phyloP scores from a whole-genome alignment of 2,113 vertebrate genomes.

The Chamaetylas fuelleborni region DNA sequence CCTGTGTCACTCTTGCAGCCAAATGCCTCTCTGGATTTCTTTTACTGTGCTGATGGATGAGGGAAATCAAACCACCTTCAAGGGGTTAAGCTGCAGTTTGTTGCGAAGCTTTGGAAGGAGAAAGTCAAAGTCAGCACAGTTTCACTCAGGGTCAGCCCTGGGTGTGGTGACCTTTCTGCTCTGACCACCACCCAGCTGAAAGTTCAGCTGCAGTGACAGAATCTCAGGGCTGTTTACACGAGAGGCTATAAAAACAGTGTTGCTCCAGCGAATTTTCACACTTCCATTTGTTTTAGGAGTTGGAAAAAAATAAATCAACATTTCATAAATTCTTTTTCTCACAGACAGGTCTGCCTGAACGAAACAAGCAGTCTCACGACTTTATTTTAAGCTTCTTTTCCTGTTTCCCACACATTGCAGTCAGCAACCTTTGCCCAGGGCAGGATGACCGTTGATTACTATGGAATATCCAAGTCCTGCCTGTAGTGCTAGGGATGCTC shows the following conservation, averaged over 20 bases:
- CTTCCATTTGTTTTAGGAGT: conserved; percentile 56
- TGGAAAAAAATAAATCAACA: neutral
- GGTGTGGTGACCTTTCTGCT: conserved; percentile 9
- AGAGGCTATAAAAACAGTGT: conserved; percentile 1
- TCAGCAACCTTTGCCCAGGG: conserved; percentile 48
- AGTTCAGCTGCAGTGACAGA: neutral
- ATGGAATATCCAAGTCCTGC: neutral
- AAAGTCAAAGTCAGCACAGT: conserved; percentile 16
- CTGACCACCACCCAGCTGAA: neutral
- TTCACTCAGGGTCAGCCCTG: neutral
- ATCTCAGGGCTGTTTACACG: neutral
- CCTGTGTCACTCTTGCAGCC: neutral
- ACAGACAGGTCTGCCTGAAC: neutral
- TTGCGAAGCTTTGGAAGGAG: neutral
- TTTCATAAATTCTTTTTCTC: conserved; percentile 37
- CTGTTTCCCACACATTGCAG: conserved; percentile 57
- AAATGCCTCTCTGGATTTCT: neutral
- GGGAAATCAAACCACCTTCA: neutral
- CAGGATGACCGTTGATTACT: conserved; percentile 36
- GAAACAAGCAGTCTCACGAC: neutral
- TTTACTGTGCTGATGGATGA: neutral
- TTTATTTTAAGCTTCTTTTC: conserved; percentile 46
- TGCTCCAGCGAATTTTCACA: conserved; percentile 1
- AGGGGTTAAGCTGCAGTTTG: conserved; percentile 7
- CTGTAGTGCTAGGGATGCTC: neutral